These are phyloP conservation scores for Actinia equina DNA, from an alignment of 64 coral and sea anemone species.

Conservation along the genomic window DNA sequence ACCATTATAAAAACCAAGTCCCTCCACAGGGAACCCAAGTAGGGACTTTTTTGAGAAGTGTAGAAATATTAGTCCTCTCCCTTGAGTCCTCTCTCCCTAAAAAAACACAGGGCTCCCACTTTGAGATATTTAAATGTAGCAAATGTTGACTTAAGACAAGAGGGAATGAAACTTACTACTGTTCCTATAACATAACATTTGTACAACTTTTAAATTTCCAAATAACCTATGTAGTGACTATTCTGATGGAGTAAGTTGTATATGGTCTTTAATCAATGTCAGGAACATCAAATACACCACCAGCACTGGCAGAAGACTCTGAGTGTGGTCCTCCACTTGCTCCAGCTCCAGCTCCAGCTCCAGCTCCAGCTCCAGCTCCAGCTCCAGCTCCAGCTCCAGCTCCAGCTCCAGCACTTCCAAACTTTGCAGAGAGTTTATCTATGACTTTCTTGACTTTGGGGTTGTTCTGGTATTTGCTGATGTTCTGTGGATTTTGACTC, in stretches of 20 bases:
- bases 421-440: constrained; percentile 78
- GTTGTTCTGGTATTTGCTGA: constrained; percentile 66
- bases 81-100: too few species aligned
- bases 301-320: not conserved
- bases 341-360: not conserved
- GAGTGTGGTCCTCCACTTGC: not conserved
- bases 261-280: not conserved
- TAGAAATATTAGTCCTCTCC: too few species aligned
- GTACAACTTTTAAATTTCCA: not conserved
- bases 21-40: not conserved
- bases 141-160: not conserved
- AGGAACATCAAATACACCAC: constrained; percentile 2
- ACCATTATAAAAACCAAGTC: too few species aligned
- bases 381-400: constrained; percentile 12
- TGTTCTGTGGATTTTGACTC: constrained; percentile 78
- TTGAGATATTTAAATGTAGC: too few species aligned
- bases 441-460: constrained; percentile 79
- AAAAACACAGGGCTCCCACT: too few species aligned
- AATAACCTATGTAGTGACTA: not conserved
- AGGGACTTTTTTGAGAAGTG: not conserved
- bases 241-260: not conserved
- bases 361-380: not conserved
- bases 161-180: not conserved
- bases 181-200: not conserved
- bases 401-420: constrained; percentile 49